phyloP scores from a whole-genome alignment of 2,113 vertebrate species.

The Siniperca chuatsi region DNA sequence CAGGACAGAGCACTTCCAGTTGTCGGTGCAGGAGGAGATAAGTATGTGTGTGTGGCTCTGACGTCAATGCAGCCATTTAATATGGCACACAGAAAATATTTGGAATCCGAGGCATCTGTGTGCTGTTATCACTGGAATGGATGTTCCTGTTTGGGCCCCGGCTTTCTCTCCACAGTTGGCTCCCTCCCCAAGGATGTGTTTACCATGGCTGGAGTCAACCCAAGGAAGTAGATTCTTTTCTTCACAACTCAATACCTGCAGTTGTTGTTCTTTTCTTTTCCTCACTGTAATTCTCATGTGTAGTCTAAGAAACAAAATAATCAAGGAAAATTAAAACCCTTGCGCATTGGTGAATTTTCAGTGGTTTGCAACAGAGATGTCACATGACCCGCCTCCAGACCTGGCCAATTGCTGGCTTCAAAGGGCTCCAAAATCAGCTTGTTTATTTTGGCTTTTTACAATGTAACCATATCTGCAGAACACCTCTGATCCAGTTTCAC shows the following conservation, averaged over 20 bases:
- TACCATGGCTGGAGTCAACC: not conserved
- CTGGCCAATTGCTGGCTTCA: slow-evolving; percentile 1
- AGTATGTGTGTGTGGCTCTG: slow-evolving; percentile 62
- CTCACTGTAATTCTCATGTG: not conserved
- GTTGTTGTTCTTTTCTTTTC: not conserved
- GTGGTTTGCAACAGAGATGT: not conserved
- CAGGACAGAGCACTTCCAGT: slow-evolving; percentile 15
- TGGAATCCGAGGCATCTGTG: slow-evolving; percentile 86
- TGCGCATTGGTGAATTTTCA: not conserved
- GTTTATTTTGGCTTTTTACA: slow-evolving; percentile 33
- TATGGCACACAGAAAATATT: slow-evolving; percentile 80
- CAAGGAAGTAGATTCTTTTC: slow-evolving; percentile 1
- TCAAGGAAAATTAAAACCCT: not conserved
- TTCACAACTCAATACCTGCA: not conserved
- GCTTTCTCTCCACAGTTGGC: slow-evolving; percentile 1
- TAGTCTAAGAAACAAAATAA: not conserved
- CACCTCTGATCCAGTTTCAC: slow-evolving; percentile 4
- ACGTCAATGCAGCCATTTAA: slow-evolving; percentile 85
- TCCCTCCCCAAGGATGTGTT: slow-evolving; percentile 24
- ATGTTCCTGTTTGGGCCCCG: slow-evolving; percentile 27
- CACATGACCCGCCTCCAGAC: not conserved
- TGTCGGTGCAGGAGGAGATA: slow-evolving; percentile 56
- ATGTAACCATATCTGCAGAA: not conserved
- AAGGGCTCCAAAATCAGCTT: not conserved
- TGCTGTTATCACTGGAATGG: slow-evolving; percentile 40